Base-by-base conservation (phyloP, 2,888 invertebrate genomes). In the Nesidiocoris tenuis region DNA sequence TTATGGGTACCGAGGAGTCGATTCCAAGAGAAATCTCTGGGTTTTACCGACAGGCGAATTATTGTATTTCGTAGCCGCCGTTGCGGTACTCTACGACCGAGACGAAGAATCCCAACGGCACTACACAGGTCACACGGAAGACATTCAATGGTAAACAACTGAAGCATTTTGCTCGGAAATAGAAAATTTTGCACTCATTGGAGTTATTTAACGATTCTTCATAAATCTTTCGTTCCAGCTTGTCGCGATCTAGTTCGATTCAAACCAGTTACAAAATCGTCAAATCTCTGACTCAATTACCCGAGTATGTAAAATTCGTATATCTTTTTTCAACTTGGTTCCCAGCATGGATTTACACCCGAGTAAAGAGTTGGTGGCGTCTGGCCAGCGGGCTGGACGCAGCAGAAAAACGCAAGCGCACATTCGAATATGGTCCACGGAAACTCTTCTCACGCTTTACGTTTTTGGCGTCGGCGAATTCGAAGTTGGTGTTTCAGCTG, bases 1-100 rank as follows among this genome's bases (percentile, higher is more conserved):
- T 77, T 96, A 95, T 82, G 97, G 97, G 0, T 98, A 97, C 85
- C 90, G 97, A 77, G 97, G 98, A 0, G 90, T 91, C 9, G 96
- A 97, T 84, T 90, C 94, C 2, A 88, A 93, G 12, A 89, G 91
- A 80, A 98, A 98, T 84, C 86, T 98, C 39, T 95, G 95, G 92
- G 93, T 94, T 23, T 85, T 98, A 72, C 95, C 96, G 0, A 95
- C 96, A 0, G 97, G 96, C 0, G 98, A 98, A 84, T 86, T 96
- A 7, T 86, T 96, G 57, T 96, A 96, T 84, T 94, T 91, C 82
- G 95, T 96, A n/a, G 95, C 95, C 0, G 93, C 95, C 0, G 92
- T 96, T 0, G 96, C 94, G 0, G 90, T 96, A 24, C 88, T 96
- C 84, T 93, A 91, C 82, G 94, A 96, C 83, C 87, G 93, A 64